phyloP scores from a whole-genome alignment of 2,888 invertebrate species.

The Heliconius ethilla region DNA sequence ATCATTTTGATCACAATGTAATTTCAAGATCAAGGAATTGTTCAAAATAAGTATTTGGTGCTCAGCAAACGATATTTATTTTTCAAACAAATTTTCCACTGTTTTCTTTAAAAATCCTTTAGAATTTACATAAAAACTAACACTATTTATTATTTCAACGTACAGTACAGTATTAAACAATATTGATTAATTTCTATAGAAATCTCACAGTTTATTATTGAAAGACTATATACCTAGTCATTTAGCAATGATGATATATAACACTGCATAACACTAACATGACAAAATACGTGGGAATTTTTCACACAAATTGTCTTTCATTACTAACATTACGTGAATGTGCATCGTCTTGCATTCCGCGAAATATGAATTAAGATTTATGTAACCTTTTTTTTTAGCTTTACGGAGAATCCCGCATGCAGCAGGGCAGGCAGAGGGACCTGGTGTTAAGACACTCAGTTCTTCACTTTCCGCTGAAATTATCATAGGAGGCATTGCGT shows the following conservation, averaged over 20 bases:
- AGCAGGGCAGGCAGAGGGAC: too few species aligned
- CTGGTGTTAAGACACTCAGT: too few species aligned
- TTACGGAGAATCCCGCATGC: too few species aligned
- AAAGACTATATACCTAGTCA: neutral
- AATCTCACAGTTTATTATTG: constrained; percentile 16
- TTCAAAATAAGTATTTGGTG: neutral
- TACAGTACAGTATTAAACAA: too few species aligned
- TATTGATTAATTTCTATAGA: neutral
- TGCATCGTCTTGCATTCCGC: constrained; percentile 34
- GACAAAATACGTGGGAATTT: constrained; percentile 55
- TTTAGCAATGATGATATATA: constrained; percentile 18
- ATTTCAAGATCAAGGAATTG: neutral
- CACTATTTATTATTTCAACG: too few species aligned
- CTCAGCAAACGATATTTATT: neutral
- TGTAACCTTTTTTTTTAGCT: constrained; percentile 17
- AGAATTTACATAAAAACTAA: too few species aligned
- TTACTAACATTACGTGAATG: constrained; percentile 33
- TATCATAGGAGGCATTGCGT: too few species aligned
- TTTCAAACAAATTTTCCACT: neutral
- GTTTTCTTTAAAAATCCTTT: too few species aligned
- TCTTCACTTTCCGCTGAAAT: too few species aligned
- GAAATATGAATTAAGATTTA: constrained; percentile 37
- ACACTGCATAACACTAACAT: constrained; percentile 26
- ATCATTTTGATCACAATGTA: neutral
- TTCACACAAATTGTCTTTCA: constrained; percentile 43